Evolutionary conservation across 1,140 invertebrate genomes (phyloP), one percentile per base, ranked within the genome.

Genomic region (Tetramorium parvispinum): DNA sequence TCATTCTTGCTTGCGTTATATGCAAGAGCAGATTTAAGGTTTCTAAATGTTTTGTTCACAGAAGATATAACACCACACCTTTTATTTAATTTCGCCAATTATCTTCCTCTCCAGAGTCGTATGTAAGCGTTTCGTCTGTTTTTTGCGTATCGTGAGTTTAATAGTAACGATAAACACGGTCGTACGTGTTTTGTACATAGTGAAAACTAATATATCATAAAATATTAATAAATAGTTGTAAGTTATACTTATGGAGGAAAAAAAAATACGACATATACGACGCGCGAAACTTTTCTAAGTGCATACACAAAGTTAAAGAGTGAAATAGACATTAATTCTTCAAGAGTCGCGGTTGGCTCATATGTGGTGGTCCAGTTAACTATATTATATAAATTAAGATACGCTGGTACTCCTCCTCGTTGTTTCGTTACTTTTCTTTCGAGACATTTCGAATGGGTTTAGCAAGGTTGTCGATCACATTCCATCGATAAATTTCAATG

Each of bases 191-290:
- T 91, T 93, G 92, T 93, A 93, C 91, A 93, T 93, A 93, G 89
- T 92, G 66, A 93, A 91, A 89, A 93, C 88, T 93, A 93, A 93
- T 93, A 93, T 94, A 93, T 93, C 92, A 91, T 93, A 92, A 92
- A 83, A 92, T 90, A 93, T 91, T 93, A 93, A 91, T 85, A 88
- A 92, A 76, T 82, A 86, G 70, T 21, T 55, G 57, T 90, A 87
- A 85, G 75, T 87, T 78, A 82, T 68, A 90, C 51, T 82, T 90
- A 88, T 51, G 63, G 73, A 63, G 24, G 10, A 78, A 40, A 79
- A 43, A 81, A 37, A 76, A 43, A 79, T 24, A 53, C 81, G 85
- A 85, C 46, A 90, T 59, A 90, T 46, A 66, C 86, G 32, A 79
- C 81, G 61, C 79, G 68, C 86, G 81, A 82, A 63, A 89, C 81